Evolutionary conservation across 2,113 vertebrate genomes (phyloP), one percentile per base, ranked within the genome.

Genomic region (Pygoscelis adeliae): DNA sequence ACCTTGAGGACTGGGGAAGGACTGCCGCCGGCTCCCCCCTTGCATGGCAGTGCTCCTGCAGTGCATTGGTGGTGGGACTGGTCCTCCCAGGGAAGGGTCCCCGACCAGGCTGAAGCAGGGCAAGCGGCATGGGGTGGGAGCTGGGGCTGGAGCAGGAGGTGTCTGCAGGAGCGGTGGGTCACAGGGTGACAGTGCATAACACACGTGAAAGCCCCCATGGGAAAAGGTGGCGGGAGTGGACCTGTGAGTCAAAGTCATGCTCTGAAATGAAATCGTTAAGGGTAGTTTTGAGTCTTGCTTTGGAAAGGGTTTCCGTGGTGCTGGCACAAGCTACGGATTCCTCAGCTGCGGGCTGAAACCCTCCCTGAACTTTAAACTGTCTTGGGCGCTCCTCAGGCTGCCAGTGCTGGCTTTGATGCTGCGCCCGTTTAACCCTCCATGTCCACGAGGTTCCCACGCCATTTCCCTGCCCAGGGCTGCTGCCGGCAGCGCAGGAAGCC

Each of bases 271-370:
- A 81, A 94, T 88, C 87, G 30, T 74, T 72, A 52, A 42, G 86
- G 44, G 71, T 62, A 92, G 88, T 47, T 94, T 74, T 56, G 77
- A 76, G 38, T 93, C 97, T 98, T 98, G 98, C 98, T 99, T 99
- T 98, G 98, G 98, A 98, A 98, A 99, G 98, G 98, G 98, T 98
- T 99, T 99, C 99, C 98, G 98, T 95, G 85, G 92, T 27, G 97
- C 98, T 99, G 99, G 98, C 98, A 98, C 96, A 94, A 63, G 93
- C 90, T 72, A 62, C 9, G 62, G 97, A 99, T 99, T 99, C 98
- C 98, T 98, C 98, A 98, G 98, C 98, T 98, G 98, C 96, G 58
- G 91, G 98, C 98, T 98, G 98, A 98, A 98, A 94, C 93, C 96
- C 94, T 87, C 95, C 89, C 77, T 11, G 62, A 96, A 96, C 95